phyloP scores from a whole-genome alignment of 2,113 vertebrate species.

The Sterna hirundo region DNA sequence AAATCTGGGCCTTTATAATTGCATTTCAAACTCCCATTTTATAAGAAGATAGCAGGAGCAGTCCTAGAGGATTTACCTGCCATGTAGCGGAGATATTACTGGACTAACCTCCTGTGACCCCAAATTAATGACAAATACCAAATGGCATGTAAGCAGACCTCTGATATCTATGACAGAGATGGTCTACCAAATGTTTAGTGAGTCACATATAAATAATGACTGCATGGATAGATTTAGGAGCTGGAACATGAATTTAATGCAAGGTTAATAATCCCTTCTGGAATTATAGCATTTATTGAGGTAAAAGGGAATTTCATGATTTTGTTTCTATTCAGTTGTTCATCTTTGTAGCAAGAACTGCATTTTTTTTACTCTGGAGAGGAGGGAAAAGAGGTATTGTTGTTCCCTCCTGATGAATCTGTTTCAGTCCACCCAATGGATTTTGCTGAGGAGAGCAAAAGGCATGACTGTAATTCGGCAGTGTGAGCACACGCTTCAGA shows the following conservation, averaged over 20 bases:
- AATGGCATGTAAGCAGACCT: background rate
- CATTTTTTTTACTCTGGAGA: background rate
- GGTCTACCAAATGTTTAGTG: background rate
- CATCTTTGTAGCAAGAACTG: background rate
- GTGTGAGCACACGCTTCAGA: background rate
- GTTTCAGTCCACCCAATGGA: background rate
- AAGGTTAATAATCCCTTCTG: conserved; percentile 8
- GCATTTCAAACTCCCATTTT: background rate
- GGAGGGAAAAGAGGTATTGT: background rate
- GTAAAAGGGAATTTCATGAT: background rate
- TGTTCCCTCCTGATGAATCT: background rate
- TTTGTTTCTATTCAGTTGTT: background rate
- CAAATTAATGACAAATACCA: conserved; percentile 10
- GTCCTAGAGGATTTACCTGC: background rate
- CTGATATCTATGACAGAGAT: background rate
- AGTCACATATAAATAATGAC: background rate
- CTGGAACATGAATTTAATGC: conserved; percentile 3
- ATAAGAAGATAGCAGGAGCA: background rate
- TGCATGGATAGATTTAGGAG: conserved; percentile 17
- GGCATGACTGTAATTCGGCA: accelerated
- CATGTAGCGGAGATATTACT: background rate
- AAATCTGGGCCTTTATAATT: background rate
- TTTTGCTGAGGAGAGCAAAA: background rate
- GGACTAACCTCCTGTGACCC: background rate
- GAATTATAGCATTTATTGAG: background rate